phyloP scores from a whole-genome alignment of 1,140 invertebrate genomes.

The Drosophila subpulchrella region DNA sequence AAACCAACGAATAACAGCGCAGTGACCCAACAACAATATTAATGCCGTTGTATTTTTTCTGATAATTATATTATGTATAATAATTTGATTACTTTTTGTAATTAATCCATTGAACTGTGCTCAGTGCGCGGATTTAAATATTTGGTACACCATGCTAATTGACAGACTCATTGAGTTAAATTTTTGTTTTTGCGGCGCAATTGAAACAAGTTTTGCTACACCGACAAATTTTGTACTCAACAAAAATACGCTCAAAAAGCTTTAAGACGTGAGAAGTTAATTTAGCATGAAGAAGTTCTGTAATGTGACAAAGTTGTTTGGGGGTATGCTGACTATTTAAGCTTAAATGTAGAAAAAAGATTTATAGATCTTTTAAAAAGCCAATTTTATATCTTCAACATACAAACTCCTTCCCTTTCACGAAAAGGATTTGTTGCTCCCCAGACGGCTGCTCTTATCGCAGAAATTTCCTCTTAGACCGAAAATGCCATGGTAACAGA shows the following conservation, averaged over 20 bases:
- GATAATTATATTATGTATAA: too few relatives aligned
- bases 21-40: too few relatives aligned
- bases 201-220: conserved; percentile 53
- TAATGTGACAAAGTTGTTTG: not conserved
- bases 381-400: not conserved
- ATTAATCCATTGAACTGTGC: not conserved
- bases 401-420: not conserved
- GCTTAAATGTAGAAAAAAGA: not conserved
- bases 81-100: not conserved
- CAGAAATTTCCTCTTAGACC: conserved; percentile 4
- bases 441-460: conserved; percentile 21
- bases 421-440: conserved; percentile 21
- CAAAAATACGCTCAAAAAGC: conserved; percentile 37
- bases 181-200: conserved; percentile 52
- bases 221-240: conserved; percentile 9
- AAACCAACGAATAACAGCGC: too few relatives aligned
- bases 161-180: not conserved
- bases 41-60: too few relatives aligned
- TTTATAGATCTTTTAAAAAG: not conserved
- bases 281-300: conserved; percentile 9
- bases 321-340: too few relatives aligned
- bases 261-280: conserved; percentile 8
- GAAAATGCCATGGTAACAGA: conserved; percentile 59
- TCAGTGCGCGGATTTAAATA: not conserved
- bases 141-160: not conserved